A percentile compares a stretch with the other conserved stretches of the same genome.
Conservation (phyloP, 2,888 invertebrate genomes). For the Dusona sp. region DNA sequence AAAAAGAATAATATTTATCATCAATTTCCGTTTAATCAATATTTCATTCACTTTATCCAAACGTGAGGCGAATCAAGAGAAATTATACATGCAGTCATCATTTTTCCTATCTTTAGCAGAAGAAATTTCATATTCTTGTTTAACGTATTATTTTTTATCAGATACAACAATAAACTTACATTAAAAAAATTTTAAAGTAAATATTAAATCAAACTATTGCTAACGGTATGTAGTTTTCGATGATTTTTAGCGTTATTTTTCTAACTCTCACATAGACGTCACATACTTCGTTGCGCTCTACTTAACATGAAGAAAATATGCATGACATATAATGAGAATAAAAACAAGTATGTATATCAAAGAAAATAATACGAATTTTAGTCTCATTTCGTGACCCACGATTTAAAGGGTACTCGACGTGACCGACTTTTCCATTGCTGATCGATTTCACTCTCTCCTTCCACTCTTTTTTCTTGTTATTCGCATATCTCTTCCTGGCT, state of each 20-base stretch:
- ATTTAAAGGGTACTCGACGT: slow-evolving; percentile 72
- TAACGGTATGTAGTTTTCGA: neutral
- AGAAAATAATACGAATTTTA: slow-evolving; percentile 69
- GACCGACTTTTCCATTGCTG: slow-evolving; percentile 77
- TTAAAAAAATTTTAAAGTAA: neutral
- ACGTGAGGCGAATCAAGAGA: neutral
- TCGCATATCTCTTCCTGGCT: slow-evolving; percentile 37
- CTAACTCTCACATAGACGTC: neutral
- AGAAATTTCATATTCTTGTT: neutral
- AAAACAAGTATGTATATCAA: slow-evolving; percentile 36
- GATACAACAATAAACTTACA: neutral
- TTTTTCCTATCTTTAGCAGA: neutral
- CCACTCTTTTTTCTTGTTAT: slow-evolving; percentile 36
- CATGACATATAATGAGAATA: slow-evolving; percentile 15
- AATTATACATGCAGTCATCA: neutral
- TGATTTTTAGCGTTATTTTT: neutral
- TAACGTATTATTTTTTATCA: neutral
- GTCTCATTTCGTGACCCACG: slow-evolving; percentile 66
- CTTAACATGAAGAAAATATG: slow-evolving; percentile 15
- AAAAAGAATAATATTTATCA: slow-evolving; percentile 14
- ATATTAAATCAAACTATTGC: neutral
- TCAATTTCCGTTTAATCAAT: neutral
- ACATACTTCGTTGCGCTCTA: slow-evolving; percentile 32
- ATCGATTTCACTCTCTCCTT: slow-evolving; percentile 54
- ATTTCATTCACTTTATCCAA: neutral